Conservation (phyloP, 2,888 invertebrate genomes). For the Sphinx pinastri region DNA sequence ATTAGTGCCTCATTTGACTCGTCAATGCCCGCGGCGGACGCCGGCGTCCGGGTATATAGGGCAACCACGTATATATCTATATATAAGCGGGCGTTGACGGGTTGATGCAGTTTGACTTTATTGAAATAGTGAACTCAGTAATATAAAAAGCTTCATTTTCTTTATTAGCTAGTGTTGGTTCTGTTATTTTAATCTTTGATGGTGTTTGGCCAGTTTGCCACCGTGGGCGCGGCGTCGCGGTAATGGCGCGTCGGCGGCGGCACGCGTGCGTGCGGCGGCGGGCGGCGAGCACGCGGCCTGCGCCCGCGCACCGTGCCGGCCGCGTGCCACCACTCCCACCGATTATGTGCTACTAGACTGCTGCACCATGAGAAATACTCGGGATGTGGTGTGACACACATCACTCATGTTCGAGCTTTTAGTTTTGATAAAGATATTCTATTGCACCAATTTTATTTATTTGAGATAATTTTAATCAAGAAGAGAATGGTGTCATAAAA, state of each 20-base stretch:
- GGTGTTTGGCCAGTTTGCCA: slow-evolving; percentile 54
- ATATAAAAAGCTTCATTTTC: not conserved
- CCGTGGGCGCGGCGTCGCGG: slow-evolving; percentile 63
- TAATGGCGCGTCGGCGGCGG: slow-evolving; percentile 72
- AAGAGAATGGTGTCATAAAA: too few relatives aligned
- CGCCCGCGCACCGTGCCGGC: slow-evolving; percentile 49
- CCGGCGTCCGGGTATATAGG: too few relatives aligned
- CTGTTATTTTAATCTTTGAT: slow-evolving; percentile 48
- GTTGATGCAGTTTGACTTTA: too few relatives aligned
- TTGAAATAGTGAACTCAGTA: not conserved
- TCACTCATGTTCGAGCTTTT: slow-evolving; percentile 26
- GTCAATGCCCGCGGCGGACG: too few relatives aligned
- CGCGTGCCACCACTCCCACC: slow-evolving; percentile 73
- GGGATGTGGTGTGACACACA: slow-evolving; percentile 38
- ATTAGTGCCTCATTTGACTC: too few relatives aligned
- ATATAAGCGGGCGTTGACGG: too few relatives aligned
- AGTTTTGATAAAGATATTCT: not conserved
- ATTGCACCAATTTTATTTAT: not conserved
- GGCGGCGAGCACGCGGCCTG: slow-evolving; percentile 45
- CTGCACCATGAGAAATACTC: slow-evolving; percentile 60
- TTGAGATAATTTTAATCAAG: not conserved
- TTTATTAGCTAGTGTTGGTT: slow-evolving; percentile 1
- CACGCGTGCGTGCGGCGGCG: slow-evolving; percentile 50
- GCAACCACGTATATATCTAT: too few relatives aligned
- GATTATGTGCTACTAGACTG: slow-evolving; percentile 68